Evolutionary conservation across 2,113 vertebrate species (phyloP), one percentile per base, ranked within the genome.

Genomic region (Archocentrus centrarchus): DNA sequence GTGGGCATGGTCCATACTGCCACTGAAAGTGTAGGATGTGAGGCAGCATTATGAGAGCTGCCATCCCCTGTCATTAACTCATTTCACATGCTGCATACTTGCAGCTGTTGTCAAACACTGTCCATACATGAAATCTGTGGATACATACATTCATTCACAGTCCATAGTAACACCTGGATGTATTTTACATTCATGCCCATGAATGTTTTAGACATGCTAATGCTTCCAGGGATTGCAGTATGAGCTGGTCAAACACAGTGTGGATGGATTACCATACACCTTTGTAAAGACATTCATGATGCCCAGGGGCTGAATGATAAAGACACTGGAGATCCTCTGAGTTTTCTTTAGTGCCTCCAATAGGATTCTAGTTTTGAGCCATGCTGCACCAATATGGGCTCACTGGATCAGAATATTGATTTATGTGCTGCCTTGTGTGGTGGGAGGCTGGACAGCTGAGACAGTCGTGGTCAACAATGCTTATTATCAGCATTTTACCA

Each of bases 11-110:
- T 15, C 11, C 30, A 80, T 7, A 73, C 80, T 86, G 75, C 83
- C 82, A 87, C 59, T 41, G 37, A 68, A 24, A 47, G 10, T 41
- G 59, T 87, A 53, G 35, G 7, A 89, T 53, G n/a, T 32, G 24
- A 68, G 64, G 77, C 81, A 61, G 30, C 30, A 14, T 55, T 24
- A 70, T 2, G 44, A n/a, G n/a, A 83, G 59, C 70, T 60, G 30
- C 73, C 47, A 14, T 59, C 1, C 13, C 6, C 2, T 41, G 30
- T 75, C 55, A 37, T n/a, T 37, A 2, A 62, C 2, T 3, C 18
- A 5, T 44, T 41, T 9, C 11, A 58, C 4, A 62, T 78, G 17
- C 41, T 61, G 53, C 60, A 35, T 62, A 59, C 4, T 32, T 75
- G 6, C 9, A 50, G 50, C 64, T 70, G 64, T 75, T 57, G 32